phyloP scores from a whole-genome alignment of 1,140 invertebrate species.

The Drosophila sucinea region DNA sequence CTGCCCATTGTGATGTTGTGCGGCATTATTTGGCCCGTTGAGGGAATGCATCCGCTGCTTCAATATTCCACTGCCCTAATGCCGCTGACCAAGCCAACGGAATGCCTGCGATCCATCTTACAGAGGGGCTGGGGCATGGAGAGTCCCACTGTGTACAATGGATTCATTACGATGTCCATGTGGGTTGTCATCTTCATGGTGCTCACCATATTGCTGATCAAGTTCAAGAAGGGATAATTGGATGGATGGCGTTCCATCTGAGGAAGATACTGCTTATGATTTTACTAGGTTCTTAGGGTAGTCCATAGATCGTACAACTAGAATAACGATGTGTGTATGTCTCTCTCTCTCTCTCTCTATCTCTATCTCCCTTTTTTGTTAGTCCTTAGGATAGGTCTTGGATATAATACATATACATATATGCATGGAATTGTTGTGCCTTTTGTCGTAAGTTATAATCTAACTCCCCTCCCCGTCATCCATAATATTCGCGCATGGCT shows the following conservation, averaged over 20 bases:
- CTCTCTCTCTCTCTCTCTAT: slow-evolving; percentile 9
- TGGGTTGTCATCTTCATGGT: slow-evolving; percentile 94
- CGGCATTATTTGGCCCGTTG: slow-evolving; percentile 93
- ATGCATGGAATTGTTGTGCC: slow-evolving; percentile 66
- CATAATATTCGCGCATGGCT: background rate
- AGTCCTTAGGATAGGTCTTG: slow-evolving; percentile 65
- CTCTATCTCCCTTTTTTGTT: slow-evolving; percentile 13
- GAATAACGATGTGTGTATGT: slow-evolving; percentile 41
- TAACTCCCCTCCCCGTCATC: background rate
- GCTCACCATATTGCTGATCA: slow-evolving; percentile 90
- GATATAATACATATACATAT: slow-evolving; percentile 36
- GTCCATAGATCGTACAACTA: slow-evolving; percentile 40
- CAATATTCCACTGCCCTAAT: slow-evolving; percentile 91
- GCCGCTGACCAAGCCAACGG: slow-evolving; percentile 96
- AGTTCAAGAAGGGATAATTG: slow-evolving; percentile 91
- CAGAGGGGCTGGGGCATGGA: slow-evolving; percentile 93
- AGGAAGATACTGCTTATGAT: slow-evolving; percentile 50
- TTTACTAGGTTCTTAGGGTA: slow-evolving; percentile 78
- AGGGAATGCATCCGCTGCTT: slow-evolving; percentile 92
- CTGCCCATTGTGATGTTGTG: slow-evolving; percentile 95
- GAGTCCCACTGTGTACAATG: slow-evolving; percentile 91
- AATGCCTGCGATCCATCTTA: slow-evolving; percentile 93
- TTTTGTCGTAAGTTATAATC: slow-evolving; percentile 61
- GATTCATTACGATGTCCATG: slow-evolving; percentile 91
- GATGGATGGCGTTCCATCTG: background rate